Percentiles rank a stretch among this genome's conserved stretches.
phyloP scores from a whole-genome alignment of 2,113 vertebrate species.

The Phycodurus eques region DNA sequence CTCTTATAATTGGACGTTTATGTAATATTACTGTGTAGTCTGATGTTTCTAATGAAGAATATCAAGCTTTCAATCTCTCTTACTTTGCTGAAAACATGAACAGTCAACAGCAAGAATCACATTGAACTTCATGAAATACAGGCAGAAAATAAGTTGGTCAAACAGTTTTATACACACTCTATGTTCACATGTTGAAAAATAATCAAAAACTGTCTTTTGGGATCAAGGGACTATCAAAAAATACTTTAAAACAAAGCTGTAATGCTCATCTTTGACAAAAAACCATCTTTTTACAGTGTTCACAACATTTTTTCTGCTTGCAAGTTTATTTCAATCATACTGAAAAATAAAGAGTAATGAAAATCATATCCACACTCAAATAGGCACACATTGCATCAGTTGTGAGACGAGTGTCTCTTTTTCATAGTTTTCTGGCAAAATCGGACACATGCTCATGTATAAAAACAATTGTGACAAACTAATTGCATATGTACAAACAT shows the following conservation, averaged over 20 bases:
- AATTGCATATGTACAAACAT: slow-evolving; percentile 78
- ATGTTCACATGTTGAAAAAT: background rate
- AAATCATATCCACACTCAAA: slow-evolving; percentile 46
- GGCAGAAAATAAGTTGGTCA: background rate
- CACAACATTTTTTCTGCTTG: slow-evolving; percentile 33
- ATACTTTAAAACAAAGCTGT: background rate
- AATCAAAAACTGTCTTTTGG: background rate
- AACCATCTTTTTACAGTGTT: slow-evolving; percentile 16
- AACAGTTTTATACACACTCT: background rate
- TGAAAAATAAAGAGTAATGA: slow-evolving; percentile 44
- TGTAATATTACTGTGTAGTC: too few relatives aligned
- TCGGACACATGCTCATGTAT: slow-evolving; percentile 74
- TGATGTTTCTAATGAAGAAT: too few relatives aligned
- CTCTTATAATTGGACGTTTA: background rate
- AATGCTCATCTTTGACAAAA: background rate
- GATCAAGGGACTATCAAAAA: background rate
- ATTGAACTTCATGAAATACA: background rate
- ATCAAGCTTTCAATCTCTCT: too few relatives aligned
- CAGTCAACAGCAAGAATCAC: background rate
- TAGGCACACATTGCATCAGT: slow-evolving; percentile 51
- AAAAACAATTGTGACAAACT: slow-evolving; percentile 64
- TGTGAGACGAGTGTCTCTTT: slow-evolving; percentile 53
- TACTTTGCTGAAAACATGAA: too few relatives aligned
- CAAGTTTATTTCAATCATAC: slow-evolving; percentile 52
- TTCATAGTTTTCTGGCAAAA: slow-evolving; percentile 68